phyloP scores from a whole-genome alignment of 2,888 invertebrate species.

The Polylopha cassiicola region DNA sequence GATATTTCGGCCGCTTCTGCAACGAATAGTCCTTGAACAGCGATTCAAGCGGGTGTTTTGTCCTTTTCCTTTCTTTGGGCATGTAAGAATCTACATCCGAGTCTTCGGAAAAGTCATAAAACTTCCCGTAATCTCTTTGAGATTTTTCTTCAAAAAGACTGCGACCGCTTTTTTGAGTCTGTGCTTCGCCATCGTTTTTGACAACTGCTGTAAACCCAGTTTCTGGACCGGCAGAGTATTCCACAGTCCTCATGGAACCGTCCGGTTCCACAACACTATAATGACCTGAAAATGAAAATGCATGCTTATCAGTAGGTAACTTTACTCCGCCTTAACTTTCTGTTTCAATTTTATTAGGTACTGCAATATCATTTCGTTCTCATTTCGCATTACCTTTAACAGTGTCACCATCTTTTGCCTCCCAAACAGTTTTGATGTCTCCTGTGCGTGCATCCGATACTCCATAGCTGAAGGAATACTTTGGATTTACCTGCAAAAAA shows the following conservation, averaged over 20 bases:
- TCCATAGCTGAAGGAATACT: constrained; percentile 80
- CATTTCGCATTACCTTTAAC: constrained; percentile 62
- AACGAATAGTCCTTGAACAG: constrained; percentile 44
- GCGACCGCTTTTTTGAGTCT: constrained; percentile 29
- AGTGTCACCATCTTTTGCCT: constrained; percentile 78
- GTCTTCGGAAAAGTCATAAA: constrained; percentile 57
- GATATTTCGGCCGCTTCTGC: constrained; percentile 50
- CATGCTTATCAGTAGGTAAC: too few species aligned
- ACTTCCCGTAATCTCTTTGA: constrained; percentile 55
- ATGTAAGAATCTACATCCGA: constrained; percentile 45
- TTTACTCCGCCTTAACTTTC: too few species aligned
- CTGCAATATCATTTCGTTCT: too few species aligned
- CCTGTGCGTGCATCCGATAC: constrained; percentile 78
- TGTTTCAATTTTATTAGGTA: too few species aligned
- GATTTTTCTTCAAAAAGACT: constrained; percentile 50
- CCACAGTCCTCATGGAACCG: constrained; percentile 78
- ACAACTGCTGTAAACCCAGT: constrained; percentile 77
- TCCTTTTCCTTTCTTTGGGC: constrained; percentile 41
- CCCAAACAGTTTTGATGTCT: constrained; percentile 80
- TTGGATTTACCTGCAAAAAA: constrained; percentile 70
- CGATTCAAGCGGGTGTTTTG: constrained; percentile 46
- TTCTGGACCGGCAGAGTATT: constrained; percentile 78
- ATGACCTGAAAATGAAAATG: constrained; percentile 58
- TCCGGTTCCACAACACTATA: constrained; percentile 83
- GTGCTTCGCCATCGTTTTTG: constrained; percentile 62